A percentile compares a stretch with the other conserved stretches of the same genome.
phyloP scores from a whole-genome alignment of 2,113 vertebrate genomes.

The Scophthalmus maximus region DNA sequence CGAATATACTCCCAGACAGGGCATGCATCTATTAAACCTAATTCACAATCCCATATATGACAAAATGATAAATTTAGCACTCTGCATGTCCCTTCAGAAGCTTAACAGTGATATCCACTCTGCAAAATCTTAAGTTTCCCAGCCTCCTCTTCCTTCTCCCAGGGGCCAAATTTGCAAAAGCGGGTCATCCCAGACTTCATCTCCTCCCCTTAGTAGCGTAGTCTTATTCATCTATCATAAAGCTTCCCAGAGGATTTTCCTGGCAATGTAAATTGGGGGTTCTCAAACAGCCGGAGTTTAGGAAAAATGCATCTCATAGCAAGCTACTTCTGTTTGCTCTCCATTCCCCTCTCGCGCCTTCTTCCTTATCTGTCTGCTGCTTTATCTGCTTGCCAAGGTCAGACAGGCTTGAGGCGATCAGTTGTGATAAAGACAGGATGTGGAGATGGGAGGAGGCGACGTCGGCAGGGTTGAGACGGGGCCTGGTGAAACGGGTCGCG shows the following conservation, averaged over 20 bases:
- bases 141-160: slow-evolving; percentile 67
- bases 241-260: slow-evolving; percentile 75
- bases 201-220: slow-evolving; percentile 57
- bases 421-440: slow-evolving; percentile 73
- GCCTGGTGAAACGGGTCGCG: slow-evolving; percentile 58
- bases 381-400: slow-evolving; percentile 82
- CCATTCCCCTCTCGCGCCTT: slow-evolving; percentile 18
- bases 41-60: slow-evolving; percentile 68
- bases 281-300: slow-evolving; percentile 66
- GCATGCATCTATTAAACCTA: slow-evolving; percentile 37
- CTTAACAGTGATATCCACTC: slow-evolving; percentile 48
- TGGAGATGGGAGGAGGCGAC: slow-evolving; percentile 26
- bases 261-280: slow-evolving; percentile 70
- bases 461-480: slow-evolving; percentile 27
- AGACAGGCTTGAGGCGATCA: slow-evolving; percentile 76
- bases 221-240: slow-evolving; percentile 80
- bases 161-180: slow-evolving; percentile 80
- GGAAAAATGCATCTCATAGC: slow-evolving; percentile 54
- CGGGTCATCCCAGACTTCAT: slow-evolving; percentile 77
- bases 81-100: slow-evolving; percentile 48
- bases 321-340: slow-evolving; percentile 30
- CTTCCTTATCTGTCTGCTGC: slow-evolving; percentile 71
- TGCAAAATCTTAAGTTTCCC: slow-evolving; percentile 71
- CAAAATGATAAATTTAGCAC: slow-evolving; percentile 72
- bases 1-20: slow-evolving; percentile 16